These are phyloP conservation scores for Mimachlamys varia DNA, from an alignment of 2,888 invertebrate species.

Conservation along the genomic window DNA sequence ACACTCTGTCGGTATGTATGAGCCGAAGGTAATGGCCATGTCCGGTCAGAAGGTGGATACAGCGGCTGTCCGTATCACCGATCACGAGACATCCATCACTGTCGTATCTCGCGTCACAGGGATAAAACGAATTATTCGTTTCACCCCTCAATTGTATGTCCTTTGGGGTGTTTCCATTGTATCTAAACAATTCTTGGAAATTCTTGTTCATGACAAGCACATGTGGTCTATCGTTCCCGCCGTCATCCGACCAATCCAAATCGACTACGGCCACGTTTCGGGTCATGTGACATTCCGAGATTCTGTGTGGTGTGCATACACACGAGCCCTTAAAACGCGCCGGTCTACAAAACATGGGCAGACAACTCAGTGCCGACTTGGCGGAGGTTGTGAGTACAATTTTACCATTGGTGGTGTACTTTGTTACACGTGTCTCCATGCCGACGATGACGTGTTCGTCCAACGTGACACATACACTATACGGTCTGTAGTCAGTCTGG, in stretches of 20 bases:
- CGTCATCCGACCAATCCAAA: slow-evolving; percentile 24
- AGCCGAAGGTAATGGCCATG: slow-evolving; percentile 5
- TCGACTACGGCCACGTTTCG: background rate
- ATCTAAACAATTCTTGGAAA: background rate
- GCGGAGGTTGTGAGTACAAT: background rate
- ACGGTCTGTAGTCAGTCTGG: background rate
- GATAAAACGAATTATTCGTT: background rate
- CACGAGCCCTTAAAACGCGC: background rate
- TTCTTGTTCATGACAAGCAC: slow-evolving; percentile 3
- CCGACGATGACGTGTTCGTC: background rate
- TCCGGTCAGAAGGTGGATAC: slow-evolving; percentile 7
- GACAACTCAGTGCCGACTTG: background rate
- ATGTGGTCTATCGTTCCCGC: background rate
- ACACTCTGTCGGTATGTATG: background rate
- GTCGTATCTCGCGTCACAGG: slow-evolving; percentile 19
- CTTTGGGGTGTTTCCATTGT: background rate
- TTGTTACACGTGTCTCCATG: slow-evolving; percentile 1
- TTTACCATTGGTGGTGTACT: background rate
- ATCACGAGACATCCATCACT: background rate
- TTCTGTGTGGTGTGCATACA: background rate
- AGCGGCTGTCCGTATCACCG: background rate
- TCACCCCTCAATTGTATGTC: background rate
- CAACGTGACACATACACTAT: background rate
- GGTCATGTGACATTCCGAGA: slow-evolving; percentile 18
- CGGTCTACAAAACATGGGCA: slow-evolving; percentile 2